These are phyloP conservation scores for Bombus ignitus DNA, from an alignment of 1,140 invertebrate species.

Conservation along the genomic window DNA sequence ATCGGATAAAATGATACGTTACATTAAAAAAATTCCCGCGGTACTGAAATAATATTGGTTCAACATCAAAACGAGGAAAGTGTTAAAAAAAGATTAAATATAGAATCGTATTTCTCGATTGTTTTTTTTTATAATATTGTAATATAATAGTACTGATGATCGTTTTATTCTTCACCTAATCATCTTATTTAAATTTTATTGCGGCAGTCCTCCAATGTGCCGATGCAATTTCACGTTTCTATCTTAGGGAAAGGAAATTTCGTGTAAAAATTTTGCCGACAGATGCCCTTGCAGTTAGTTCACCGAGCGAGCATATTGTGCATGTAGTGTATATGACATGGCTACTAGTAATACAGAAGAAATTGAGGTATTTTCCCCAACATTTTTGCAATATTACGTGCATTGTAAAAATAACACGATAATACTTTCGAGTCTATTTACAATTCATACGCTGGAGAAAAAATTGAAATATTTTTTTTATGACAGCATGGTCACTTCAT, in stretches of 20 bases:
- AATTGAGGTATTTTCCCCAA: conserved; percentile 71
- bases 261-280: conserved; percentile 49
- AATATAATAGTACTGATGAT: conserved; percentile 12
- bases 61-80: not conserved
- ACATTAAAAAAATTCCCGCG: conserved; percentile 20
- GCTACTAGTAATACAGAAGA: conserved; percentile 75
- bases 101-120: not conserved
- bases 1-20: conserved; percentile 23
- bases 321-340: conserved; percentile 69
- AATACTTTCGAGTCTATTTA: not conserved
- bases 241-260: conserved; percentile 32
- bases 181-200: conserved; percentile 1
- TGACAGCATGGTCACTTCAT: conserved; percentile 28
- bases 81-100: conserved; percentile 2
- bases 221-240: conserved; percentile 32
- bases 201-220: not conserved
- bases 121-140: not conserved
- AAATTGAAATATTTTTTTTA: conserved; percentile 6
- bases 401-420: not conserved
- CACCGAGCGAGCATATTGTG: conserved; percentile 47
- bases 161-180: not conserved
- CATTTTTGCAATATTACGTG: not conserved
- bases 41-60: conserved; percentile 6
- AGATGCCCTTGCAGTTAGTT: conserved; percentile 66
- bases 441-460: too few species aligned